These are phyloP conservation scores for Todiramphus saurophagus DNA, from an alignment of 2,113 vertebrate species.

Conservation along the genomic window DNA sequence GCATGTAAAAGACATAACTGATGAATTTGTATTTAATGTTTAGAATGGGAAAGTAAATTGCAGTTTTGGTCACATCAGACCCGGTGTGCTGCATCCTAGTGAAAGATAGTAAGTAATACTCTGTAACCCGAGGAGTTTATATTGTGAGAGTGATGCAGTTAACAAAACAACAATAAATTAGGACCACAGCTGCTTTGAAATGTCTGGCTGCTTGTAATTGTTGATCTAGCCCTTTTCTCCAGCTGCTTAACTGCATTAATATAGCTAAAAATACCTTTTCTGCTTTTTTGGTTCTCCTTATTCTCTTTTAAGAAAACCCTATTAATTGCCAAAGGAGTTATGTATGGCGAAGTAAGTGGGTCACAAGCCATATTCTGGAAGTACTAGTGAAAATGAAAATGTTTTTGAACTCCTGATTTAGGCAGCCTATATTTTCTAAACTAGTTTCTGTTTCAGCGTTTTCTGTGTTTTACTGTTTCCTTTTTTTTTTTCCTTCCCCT, in stretches of 20 bases:
- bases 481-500: background rate
- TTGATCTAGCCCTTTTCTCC: background rate
- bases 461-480: background rate
- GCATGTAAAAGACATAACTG: background rate
- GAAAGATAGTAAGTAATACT: background rate
- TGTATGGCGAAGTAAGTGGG: background rate
- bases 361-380: background rate
- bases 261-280: background rate
- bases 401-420: background rate
- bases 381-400: background rate
- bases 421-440: background rate
- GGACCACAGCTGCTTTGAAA: background rate
- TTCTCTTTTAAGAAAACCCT: background rate
- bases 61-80: background rate
- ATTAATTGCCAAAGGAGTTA: background rate
- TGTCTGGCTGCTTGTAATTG: background rate
- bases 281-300: background rate
- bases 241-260: background rate
- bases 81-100: fast-evolving
- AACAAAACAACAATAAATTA: background rate
- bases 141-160: background rate
- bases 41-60: background rate
- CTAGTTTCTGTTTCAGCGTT: background rate
- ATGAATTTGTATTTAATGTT: background rate
- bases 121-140: background rate